phyloP scores from a whole-genome alignment of 2,888 invertebrate species.

The Microplitis manilae region DNA sequence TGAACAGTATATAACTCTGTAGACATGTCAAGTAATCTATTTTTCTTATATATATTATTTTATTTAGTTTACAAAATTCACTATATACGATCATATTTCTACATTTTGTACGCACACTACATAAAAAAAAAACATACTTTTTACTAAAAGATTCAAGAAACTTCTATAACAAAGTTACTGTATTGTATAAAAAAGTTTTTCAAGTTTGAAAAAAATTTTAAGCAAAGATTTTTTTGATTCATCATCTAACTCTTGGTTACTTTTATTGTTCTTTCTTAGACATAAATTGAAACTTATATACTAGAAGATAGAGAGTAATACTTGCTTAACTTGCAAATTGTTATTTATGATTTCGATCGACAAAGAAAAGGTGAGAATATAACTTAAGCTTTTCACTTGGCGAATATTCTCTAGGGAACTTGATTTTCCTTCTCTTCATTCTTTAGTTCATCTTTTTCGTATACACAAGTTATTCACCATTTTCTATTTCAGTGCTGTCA shows the following conservation, averaged over 20 bases:
- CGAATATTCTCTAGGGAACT: conserved; percentile 32
- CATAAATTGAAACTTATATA: conserved; percentile 32
- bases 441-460: conserved; percentile 21
- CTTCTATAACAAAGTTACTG: conserved; percentile 1
- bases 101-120: too few species aligned
- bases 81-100: too few species aligned
- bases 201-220: conserved; percentile 5
- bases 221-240: background rate
- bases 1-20: background rate
- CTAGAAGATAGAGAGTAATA: conserved; percentile 14
- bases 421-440: conserved; percentile 22
- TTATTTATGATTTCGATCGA: conserved; percentile 38
- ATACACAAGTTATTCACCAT: conserved; percentile 16
- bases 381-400: conserved; percentile 24
- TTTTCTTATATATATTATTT: too few species aligned
- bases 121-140: background rate
- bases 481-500: conserved; percentile 32
- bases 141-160: background rate
- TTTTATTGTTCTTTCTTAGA: background rate
- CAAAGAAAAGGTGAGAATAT: conserved; percentile 15
- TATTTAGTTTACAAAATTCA: too few species aligned
- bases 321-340: conserved; percentile 31
- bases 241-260: background rate
- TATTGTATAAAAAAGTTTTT: background rate
- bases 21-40: background rate